Conservation (phyloP, 2,113 vertebrate species). For the Ammodytes dubius region DNA sequence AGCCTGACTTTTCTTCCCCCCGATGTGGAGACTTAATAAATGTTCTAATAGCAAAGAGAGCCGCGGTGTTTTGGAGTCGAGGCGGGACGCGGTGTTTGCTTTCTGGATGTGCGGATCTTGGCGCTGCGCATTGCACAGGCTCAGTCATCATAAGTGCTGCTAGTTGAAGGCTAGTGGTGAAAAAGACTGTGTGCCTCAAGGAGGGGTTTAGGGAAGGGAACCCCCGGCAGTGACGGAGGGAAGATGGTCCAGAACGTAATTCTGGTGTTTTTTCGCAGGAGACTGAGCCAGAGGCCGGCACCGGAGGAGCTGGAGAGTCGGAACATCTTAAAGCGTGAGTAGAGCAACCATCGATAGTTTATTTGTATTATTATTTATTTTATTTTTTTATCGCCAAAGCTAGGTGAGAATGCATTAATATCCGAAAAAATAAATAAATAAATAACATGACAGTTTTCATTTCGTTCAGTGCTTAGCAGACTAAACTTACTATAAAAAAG, state of each 20-base stretch:
- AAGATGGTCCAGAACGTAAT: conserved; percentile 97
- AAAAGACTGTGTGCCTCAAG: conserved; percentile 23
- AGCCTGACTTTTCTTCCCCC: conserved; percentile 39
- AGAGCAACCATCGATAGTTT: background rate
- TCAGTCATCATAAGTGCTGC: conserved; percentile 40
- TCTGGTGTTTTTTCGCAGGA: conserved; percentile 98
- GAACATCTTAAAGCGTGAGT: conserved; percentile 99
- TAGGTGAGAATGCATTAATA: no score
- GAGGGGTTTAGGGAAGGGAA: background rate
- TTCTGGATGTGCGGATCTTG: conserved; percentile 68
- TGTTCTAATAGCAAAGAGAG: conserved; percentile 14
- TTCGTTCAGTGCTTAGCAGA: background rate
- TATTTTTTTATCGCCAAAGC: background rate
- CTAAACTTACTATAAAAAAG: no score
- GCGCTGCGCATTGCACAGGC: conserved; percentile 42
- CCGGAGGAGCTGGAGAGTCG: conserved; percentile 98
- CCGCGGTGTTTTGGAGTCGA: conserved; percentile 46
- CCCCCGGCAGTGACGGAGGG: background rate
- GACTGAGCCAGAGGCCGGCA: conserved; percentile 97
- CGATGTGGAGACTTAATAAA: conserved; percentile 74
- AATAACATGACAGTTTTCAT: background rate
- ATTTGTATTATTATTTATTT: no score
- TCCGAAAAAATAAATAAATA: no score
- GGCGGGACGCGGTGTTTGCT: conserved; percentile 58
- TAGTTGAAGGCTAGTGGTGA: conserved; percentile 10